Percentiles rank a stretch among this genome's conserved stretches.
Evolutionary conservation across 2,113 vertebrate genomes (phyloP).

Genomic region (Carollia perspicillata): DNA sequence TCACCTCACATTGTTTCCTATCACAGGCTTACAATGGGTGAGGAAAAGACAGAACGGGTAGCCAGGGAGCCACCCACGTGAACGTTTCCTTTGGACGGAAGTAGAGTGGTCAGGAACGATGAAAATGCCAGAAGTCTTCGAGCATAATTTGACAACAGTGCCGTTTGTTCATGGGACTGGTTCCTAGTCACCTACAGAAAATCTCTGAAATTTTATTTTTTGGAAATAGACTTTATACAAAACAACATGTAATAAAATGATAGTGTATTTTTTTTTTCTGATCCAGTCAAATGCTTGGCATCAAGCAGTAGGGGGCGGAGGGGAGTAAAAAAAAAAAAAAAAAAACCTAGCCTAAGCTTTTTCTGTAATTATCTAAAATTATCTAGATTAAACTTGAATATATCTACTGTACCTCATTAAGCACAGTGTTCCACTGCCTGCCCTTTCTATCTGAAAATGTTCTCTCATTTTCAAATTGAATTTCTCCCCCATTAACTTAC

Average conservation of each 20-base stretch:
- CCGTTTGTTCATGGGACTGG: background rate
- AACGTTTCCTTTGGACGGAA: background rate
- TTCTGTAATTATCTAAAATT: conserved; percentile 77
- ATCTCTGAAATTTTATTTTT: background rate
- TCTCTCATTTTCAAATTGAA: conserved; percentile 78
- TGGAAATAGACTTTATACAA: conserved; percentile 2
- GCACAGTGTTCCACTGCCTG: conserved; percentile 70
- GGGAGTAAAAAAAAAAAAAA: background rate
- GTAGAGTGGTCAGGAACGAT: background rate
- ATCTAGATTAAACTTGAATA: conserved; percentile 76
- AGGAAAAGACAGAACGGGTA: background rate
- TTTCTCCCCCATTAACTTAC: conserved; percentile 79
- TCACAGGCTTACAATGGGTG: accelerated
- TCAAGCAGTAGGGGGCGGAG: background rate
- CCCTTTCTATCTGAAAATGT: conserved; percentile 76
- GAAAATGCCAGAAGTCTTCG: background rate
- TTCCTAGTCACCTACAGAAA: background rate
- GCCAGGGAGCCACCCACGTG: no score
- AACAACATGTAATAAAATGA: conserved; percentile 1
- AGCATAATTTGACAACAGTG: background rate
- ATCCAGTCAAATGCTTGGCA: conserved; percentile 51
- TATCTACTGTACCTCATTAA: conserved; percentile 78
- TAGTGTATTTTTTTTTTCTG: background rate
- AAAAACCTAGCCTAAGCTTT: conserved; percentile 55
- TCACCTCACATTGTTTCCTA: accelerated